phyloP scores from a whole-genome alignment of 2,797 vertebrate species.

The Columba guinea region DNA sequence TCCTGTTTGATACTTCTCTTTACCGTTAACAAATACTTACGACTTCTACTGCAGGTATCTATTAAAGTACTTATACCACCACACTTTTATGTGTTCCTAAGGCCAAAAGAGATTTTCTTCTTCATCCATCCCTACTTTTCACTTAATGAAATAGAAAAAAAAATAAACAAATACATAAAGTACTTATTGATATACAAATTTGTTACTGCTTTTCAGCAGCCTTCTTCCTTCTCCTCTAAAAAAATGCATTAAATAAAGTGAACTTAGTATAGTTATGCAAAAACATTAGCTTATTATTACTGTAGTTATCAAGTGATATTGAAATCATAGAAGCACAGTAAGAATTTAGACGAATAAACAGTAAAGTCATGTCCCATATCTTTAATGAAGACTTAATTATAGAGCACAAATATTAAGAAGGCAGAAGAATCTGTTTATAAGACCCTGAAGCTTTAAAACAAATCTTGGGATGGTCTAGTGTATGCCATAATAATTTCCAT shows the following conservation, averaged over 20 bases:
- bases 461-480: background rate
- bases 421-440: background rate
- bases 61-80: background rate
- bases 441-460: constrained; percentile 14
- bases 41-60: background rate
- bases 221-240: background rate
- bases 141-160: background rate
- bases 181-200: background rate
- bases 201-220: background rate
- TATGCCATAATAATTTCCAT: constrained; percentile 31
- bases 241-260: background rate
- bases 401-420: background rate
- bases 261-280: background rate
- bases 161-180: background rate
- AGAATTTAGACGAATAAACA: background rate
- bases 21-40: background rate
- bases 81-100: background rate
- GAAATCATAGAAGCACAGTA: background rate
- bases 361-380: background rate
- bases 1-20: background rate
- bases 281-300: background rate
- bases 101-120: background rate
- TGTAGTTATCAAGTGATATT: background rate
- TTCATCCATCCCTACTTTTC: background rate
- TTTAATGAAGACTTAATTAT: background rate